Conservation (phyloP, 2,113 vertebrate species). For the Spilogale gracilis region DNA sequence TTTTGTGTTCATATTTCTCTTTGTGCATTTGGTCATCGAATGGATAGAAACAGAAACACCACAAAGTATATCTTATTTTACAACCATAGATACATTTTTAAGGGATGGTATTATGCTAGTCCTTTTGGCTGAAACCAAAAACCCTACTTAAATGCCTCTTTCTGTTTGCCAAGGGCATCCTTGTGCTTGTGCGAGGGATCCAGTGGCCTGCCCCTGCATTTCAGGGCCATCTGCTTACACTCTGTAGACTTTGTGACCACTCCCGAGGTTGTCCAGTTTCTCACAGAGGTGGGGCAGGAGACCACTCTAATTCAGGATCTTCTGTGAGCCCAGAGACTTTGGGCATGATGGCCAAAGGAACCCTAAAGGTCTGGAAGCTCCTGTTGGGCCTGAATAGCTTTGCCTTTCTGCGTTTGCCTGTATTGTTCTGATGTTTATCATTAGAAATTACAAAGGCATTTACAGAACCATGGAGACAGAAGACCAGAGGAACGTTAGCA, state of each 20-base stretch:
- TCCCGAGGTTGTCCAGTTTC: background rate
- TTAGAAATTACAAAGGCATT: background rate
- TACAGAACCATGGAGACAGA: background rate
- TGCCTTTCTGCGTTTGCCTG: background rate
- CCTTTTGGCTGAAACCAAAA: background rate
- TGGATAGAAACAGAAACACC: background rate
- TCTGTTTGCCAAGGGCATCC: background rate
- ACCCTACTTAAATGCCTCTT: background rate
- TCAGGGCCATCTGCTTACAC: background rate
- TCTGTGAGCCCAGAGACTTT: background rate
- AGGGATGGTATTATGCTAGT: background rate
- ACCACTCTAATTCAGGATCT: background rate
- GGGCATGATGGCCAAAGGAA: background rate
- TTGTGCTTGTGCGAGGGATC: background rate
- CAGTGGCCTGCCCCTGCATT: background rate
- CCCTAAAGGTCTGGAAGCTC: background rate
- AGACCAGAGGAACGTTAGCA: background rate
- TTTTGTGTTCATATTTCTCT: slow-evolving; percentile 1
- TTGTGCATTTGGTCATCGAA: background rate
- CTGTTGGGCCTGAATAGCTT: background rate
- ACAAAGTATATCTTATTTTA: background rate
- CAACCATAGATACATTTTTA: background rate
- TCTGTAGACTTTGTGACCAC: background rate
- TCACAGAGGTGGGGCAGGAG: background rate
- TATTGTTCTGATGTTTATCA: background rate